Conservation (phyloP, 2,113 vertebrate species). For the Trochalopteron elliotii region DNA sequence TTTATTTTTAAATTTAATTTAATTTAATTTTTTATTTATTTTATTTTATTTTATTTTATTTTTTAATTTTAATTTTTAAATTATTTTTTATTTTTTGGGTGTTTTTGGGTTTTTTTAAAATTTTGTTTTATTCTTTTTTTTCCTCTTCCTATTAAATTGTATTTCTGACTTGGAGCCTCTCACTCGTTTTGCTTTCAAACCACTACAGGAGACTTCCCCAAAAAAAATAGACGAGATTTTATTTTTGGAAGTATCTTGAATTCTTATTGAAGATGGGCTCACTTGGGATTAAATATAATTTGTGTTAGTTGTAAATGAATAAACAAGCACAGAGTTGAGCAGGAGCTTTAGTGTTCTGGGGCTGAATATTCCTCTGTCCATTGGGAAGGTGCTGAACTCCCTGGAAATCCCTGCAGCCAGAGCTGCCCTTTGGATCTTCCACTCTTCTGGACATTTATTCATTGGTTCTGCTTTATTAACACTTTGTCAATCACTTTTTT, state of each 20-base stretch:
- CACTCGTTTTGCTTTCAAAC: too few relatives aligned
- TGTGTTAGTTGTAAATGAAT: background rate
- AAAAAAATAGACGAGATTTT: background rate
- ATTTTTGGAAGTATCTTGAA: background rate
- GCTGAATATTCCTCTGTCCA: fast-evolving
- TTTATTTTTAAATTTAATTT: too few relatives aligned
- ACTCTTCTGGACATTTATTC: background rate
- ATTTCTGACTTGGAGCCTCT: too few relatives aligned
- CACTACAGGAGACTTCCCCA: too few relatives aligned
- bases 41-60: too few relatives aligned
- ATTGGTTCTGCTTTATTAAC: background rate
- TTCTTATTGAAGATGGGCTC: background rate
- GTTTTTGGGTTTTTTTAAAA: too few relatives aligned
- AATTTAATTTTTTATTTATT: too few relatives aligned
- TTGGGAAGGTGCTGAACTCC: background rate
- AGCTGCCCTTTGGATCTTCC: background rate
- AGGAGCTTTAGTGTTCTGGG: background rate
- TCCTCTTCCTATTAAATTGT: too few relatives aligned
- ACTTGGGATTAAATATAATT: background rate
- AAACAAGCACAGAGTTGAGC: background rate
- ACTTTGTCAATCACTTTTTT: background rate
- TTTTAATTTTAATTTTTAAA: too few relatives aligned
- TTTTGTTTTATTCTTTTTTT: too few relatives aligned
- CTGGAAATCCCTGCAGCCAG: background rate
- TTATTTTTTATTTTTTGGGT: too few relatives aligned